A percentile compares a stretch with the other conserved stretches of the same genome.
phyloP scores from a whole-genome alignment of 1,140 invertebrate genomes.

The Pseudomyrmex flavicornis region DNA sequence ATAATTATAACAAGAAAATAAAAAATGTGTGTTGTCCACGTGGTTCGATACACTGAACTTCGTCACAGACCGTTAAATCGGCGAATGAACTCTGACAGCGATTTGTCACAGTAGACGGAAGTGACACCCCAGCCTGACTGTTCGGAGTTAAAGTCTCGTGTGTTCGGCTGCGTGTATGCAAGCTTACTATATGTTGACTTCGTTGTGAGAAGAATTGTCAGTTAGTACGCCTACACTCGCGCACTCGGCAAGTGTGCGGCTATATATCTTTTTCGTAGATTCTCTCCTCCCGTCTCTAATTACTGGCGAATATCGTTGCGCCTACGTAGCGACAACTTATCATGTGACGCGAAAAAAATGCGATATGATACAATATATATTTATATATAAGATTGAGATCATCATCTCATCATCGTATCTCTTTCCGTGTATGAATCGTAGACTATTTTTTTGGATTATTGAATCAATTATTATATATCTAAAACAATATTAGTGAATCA shows the following conservation, averaged over 20 bases:
- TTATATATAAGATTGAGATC: background rate
- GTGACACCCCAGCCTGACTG: conserved; percentile 63
- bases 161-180: conserved; percentile 54
- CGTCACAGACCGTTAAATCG: conserved; percentile 54
- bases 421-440: too few species aligned
- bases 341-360: background rate
- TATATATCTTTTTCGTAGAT: conserved; percentile 19
- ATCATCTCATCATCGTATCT: too few species aligned
- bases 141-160: conserved; percentile 58
- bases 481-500: too few species aligned
- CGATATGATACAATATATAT: too few species aligned
- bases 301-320: conserved; percentile 23
- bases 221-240: conserved; percentile 37
- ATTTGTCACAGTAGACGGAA: conserved; percentile 75
- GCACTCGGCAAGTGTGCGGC: background rate
- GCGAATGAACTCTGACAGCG: conserved; percentile 65
- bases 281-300: conserved; percentile 49
- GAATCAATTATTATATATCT: too few species aligned
- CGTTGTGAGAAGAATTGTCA: conserved; percentile 51
- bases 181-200: conserved; percentile 54
- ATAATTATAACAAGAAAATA: background rate
- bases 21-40: background rate
- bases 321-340: conserved; percentile 18
- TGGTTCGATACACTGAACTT: background rate
- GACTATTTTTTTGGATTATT: too few species aligned